Conservation (phyloP, 1,140 invertebrate species). For the Lordiphosa collinella region DNA sequence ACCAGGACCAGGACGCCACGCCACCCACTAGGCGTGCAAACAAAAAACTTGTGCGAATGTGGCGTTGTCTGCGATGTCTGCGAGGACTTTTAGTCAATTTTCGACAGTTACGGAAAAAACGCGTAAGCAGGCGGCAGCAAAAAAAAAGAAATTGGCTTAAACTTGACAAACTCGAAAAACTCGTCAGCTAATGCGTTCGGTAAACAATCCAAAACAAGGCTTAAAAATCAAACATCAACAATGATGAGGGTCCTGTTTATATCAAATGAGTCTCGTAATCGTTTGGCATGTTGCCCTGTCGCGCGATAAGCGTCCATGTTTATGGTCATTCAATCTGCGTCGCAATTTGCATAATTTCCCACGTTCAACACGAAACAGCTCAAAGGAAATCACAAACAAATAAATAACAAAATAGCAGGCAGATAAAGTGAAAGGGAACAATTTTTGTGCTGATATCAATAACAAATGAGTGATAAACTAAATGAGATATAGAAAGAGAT, state of each 20-base stretch:
- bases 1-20: background rate
- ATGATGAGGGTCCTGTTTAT: slow-evolving; percentile 23
- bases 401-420: slow-evolving; percentile 28
- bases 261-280: slow-evolving; percentile 8
- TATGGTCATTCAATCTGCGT: slow-evolving; percentile 65
- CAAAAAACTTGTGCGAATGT: slow-evolving; percentile 34
- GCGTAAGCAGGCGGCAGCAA: slow-evolving; percentile 59
- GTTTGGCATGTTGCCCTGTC: slow-evolving; percentile 17
- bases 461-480: slow-evolving; percentile 41
- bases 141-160: slow-evolving; percentile 21
- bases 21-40: slow-evolving; percentile 18
- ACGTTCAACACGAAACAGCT: slow-evolving; percentile 34
- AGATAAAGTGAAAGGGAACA: slow-evolving; percentile 4
- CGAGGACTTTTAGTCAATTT: slow-evolving; percentile 51
- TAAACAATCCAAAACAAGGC: slow-evolving; percentile 58
- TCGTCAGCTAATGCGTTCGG: slow-evolving; percentile 52
- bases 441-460: slow-evolving; percentile 32
- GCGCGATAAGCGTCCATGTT: slow-evolving; percentile 46
- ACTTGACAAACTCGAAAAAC: slow-evolving; percentile 41
- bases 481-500: slow-evolving; percentile 14
- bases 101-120: slow-evolving; percentile 66
- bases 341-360: slow-evolving; percentile 74
- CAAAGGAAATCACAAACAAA: slow-evolving; percentile 35
- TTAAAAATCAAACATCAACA: slow-evolving; percentile 35
- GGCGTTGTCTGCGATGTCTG: slow-evolving; percentile 3